Evolutionary conservation across 2,113 vertebrate genomes (phyloP).

Genomic region (Nesospiza acunhae): DNA sequence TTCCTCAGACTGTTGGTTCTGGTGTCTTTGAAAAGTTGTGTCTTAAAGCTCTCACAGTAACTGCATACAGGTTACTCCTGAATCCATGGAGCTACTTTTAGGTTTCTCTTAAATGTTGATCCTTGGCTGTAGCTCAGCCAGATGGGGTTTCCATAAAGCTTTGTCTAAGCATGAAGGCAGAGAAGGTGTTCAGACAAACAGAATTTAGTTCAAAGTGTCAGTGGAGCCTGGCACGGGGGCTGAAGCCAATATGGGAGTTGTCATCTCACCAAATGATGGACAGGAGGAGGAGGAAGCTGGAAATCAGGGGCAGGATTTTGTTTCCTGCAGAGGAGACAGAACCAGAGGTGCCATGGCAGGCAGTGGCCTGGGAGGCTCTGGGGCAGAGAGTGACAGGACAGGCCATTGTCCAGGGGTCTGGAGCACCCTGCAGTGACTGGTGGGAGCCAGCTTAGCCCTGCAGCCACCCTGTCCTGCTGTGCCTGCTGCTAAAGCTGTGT

Average conservation of each 20-base stretch:
- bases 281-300: background rate
- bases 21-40: background rate
- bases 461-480: too few species aligned
- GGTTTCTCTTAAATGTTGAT: background rate
- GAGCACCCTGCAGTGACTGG: background rate
- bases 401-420: background rate
- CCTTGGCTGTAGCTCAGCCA: background rate
- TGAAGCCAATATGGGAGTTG: fast-evolving
- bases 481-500: background rate
- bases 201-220: background rate
- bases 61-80: background rate
- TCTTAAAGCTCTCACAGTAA: background rate
- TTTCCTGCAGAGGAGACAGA: background rate
- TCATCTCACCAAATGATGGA: fast-evolving
- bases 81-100: background rate
- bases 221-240: background rate
- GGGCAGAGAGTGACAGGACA: fast-evolving
- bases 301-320: background rate
- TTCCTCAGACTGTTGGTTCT: background rate
- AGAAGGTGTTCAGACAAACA: background rate
- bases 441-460: background rate
- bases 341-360: fast-evolving
- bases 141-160: background rate
- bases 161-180: background rate
- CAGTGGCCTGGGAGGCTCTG: background rate